Percentiles rank a stretch among this genome's conserved stretches.
These are phyloP conservation scores for Philopedon plagiatum DNA, from an alignment of 2,888 invertebrate genomes.

Conservation along the genomic window DNA sequence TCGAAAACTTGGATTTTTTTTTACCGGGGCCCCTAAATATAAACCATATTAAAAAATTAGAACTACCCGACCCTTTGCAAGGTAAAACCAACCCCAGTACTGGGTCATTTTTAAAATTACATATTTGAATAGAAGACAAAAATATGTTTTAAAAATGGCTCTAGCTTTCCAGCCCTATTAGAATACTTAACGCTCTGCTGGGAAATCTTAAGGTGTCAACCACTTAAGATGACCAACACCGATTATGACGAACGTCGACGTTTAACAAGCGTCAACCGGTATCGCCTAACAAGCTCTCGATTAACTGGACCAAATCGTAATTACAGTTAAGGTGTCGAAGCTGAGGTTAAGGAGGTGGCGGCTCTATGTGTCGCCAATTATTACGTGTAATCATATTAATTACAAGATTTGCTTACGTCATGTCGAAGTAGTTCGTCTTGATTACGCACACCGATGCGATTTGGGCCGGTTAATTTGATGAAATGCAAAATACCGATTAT, in stretches of 20 bases:
- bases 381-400: constrained; percentile 21
- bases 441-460: constrained; percentile 8
- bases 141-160: too few species aligned
- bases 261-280: background rate
- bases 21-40: too few species aligned
- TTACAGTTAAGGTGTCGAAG: background rate
- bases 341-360: constrained; percentile 4
- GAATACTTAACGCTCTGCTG: background rate
- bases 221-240: background rate
- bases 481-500: too few species aligned
- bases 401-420: constrained; percentile 29
- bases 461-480: background rate
- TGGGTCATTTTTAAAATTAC: too few species aligned
- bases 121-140: too few species aligned
- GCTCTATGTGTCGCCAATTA: constrained; percentile 4
- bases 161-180: too few species aligned
- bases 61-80: too few species aligned
- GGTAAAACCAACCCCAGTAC: too few species aligned
- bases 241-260: background rate
- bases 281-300: background rate
- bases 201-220: background rate
- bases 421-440: constrained; percentile 9
- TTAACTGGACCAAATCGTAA: constrained; percentile 2
- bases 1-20: too few species aligned
- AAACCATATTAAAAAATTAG: too few species aligned